These are phyloP conservation scores for Papilio polytes DNA, from an alignment of 1,140 invertebrate species.

Conservation along the genomic window DNA sequence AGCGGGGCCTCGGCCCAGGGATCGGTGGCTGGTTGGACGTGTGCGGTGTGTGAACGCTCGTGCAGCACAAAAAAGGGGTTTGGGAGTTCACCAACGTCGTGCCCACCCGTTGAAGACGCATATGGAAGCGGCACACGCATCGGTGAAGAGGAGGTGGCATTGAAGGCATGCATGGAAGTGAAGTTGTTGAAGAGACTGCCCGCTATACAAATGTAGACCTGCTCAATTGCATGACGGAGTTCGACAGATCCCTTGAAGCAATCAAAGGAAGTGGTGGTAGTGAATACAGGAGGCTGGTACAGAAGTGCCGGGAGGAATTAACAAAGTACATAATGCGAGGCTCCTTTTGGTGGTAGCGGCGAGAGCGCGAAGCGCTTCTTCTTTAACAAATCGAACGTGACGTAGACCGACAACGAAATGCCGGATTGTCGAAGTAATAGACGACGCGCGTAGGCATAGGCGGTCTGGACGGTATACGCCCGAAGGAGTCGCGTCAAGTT, in stretches of 20 bases:
- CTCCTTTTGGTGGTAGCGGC: too few species aligned
- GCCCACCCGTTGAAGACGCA: constrained; percentile 27
- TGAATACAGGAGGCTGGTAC: constrained; percentile 43
- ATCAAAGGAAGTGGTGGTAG: constrained; percentile 48
- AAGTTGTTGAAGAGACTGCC: constrained; percentile 38
- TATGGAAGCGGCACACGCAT: constrained; percentile 28
- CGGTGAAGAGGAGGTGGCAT: constrained; percentile 43
- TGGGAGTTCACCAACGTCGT: constrained; percentile 12
- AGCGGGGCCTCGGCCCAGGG: neutral
- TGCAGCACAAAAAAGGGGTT: constrained; percentile 28
- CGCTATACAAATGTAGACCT: constrained; percentile 36
- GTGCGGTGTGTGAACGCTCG: constrained; percentile 32
- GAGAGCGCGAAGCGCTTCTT: too few species aligned
- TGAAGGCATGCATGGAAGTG: constrained; percentile 46
- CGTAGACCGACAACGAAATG: too few species aligned
- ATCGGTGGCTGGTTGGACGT: constrained; percentile 1
- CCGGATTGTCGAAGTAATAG: too few species aligned
- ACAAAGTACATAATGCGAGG: too few species aligned
- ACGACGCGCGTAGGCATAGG: too few species aligned
- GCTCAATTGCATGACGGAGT: constrained; percentile 34
- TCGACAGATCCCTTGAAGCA: constrained; percentile 42
- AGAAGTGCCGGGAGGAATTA: constrained; percentile 36
- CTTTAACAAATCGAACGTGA: too few species aligned
- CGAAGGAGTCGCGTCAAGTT: too few species aligned
- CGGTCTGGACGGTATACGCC: too few species aligned